These are phyloP conservation scores for Cyclura pinguis DNA, from an alignment of 2,797 vertebrate genomes.

Conservation along the genomic window DNA sequence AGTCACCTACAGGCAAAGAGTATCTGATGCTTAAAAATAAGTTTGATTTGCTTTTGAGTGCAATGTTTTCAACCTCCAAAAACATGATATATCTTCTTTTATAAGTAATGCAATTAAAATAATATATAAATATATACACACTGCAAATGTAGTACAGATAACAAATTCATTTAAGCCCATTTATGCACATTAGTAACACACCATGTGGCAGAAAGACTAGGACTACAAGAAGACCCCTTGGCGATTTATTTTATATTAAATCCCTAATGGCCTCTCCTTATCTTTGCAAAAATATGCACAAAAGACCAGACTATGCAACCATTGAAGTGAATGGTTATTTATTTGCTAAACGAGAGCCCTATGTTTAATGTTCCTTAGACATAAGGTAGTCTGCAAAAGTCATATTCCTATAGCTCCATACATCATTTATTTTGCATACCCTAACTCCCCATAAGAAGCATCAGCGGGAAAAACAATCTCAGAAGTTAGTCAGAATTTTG, in stretches of 20 bases:
- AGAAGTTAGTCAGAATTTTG: constrained; percentile 81
- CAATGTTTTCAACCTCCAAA: constrained; percentile 82
- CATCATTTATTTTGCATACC: constrained; percentile 99
- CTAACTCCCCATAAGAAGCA: constrained; percentile 98
- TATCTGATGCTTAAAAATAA: constrained; percentile 85
- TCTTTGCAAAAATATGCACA: constrained; percentile 95
- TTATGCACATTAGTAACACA: constrained; percentile 99
- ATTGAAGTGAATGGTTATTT: constrained; percentile 99
- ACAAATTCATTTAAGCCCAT: constrained; percentile 98
- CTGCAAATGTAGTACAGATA: constrained; percentile 99
- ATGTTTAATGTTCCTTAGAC: constrained; percentile 99
- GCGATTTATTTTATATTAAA: constrained; percentile 99
- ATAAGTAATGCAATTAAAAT: constrained; percentile 99
- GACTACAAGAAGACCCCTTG: constrained; percentile 96
- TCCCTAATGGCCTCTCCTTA: constrained; percentile 97
- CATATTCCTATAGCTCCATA: constrained; percentile 98
- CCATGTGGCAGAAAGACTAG: constrained; percentile 97
- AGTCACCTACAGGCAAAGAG: constrained; percentile 75
- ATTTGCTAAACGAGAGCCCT: constrained; percentile 99
- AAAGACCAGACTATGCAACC: constrained; percentile 93
- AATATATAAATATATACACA: constrained; percentile 99
- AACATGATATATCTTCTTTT: constrained; percentile 94
- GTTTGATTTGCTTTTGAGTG: constrained; percentile 97
- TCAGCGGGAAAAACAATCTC: constrained; percentile 83
- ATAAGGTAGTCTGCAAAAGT: constrained; percentile 97